Conservation (phyloP, 2,113 vertebrate genomes). For the Crotalus tigris region DNA sequence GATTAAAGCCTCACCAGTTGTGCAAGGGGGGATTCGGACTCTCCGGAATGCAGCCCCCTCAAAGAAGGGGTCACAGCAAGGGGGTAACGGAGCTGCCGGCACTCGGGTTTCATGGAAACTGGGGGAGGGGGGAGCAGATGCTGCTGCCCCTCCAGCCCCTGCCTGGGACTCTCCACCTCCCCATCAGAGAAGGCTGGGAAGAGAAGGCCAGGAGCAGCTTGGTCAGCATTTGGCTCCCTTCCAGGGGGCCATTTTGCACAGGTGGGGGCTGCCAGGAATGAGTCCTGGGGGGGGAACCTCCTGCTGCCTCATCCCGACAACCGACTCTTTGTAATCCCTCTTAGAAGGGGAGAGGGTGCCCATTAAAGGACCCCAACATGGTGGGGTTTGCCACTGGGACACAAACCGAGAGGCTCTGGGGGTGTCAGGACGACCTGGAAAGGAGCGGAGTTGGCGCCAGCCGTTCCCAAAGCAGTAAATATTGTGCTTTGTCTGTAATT, state of each 20-base stretch:
- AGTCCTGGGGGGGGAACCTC: background rate
- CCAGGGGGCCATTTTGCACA: background rate
- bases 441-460: background rate
- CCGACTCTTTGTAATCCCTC: background rate
- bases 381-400: background rate
- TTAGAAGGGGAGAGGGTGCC: background rate
- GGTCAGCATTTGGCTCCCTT: background rate
- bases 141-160: background rate
- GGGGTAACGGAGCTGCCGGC: background rate
- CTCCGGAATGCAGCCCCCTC: slow-evolving; percentile 24
- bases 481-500: background rate
- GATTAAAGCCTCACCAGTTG: slow-evolving; percentile 1
- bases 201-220: rapidly evolving
- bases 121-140: background rate
- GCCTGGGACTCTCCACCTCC: background rate
- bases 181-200: background rate
- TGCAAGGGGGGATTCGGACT: background rate
- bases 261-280: background rate
- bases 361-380: background rate
- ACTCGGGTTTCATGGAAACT: background rate
- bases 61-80: background rate
- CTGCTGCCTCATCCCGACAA: background rate
- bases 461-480: background rate
- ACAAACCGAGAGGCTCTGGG: background rate
- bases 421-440: background rate